Base-by-base conservation (phyloP, 2,113 vertebrate genomes). In the Ovibos moschatus region DNA sequence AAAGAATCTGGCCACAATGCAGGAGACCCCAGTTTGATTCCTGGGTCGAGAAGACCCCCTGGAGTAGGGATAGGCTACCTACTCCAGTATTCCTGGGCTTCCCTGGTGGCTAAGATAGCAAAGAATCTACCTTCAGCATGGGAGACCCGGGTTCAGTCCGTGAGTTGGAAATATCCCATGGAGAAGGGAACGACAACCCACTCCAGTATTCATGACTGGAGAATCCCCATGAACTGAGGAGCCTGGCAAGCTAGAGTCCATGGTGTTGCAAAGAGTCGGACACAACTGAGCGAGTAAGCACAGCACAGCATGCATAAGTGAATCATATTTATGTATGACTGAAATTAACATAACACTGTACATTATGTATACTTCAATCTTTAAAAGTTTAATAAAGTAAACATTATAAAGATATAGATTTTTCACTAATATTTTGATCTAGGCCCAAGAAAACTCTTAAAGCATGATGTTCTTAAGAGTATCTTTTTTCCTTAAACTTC, bases 11-110 rank as follows among this genome's bases (percentile, higher is more conserved):
- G 19, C 67, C 40, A 11, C 10, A 12, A 23, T 12, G 19, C 10
- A 6, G n/a, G 19, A 40, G 10, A 40, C 67, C 67, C 19, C 2
- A 0, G 10, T 40, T 71, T 0, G 0, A 71, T 12, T 71, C 19
- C n/a, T 40, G 19, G 0, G 2, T 71, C 0, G 0, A 23, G n/a
- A 71, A 71, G 19, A 40, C 21, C 19, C n/a, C 4, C 67, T 71
- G 10, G 67, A 23, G 19, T 23, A 40, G 5, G n/a, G 67, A 23
- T 36, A 36, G 67, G n/a, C n/a, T 71, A 71, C n/a, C 19, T 19
- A 40, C 19, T 71, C n/a, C 67, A 71, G n/a, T 71, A 40, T 71
- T 71, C 19, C 67, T 40, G 67, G 67, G 19, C n/a, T 71, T 71
- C 10, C 5, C 19, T 71, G 19, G 67, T 71, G 67, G n/a, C 67